These are phyloP conservation scores for Tinamus major DNA, from an alignment of 2,797 vertebrate genomes.

Conservation along the genomic window DNA sequence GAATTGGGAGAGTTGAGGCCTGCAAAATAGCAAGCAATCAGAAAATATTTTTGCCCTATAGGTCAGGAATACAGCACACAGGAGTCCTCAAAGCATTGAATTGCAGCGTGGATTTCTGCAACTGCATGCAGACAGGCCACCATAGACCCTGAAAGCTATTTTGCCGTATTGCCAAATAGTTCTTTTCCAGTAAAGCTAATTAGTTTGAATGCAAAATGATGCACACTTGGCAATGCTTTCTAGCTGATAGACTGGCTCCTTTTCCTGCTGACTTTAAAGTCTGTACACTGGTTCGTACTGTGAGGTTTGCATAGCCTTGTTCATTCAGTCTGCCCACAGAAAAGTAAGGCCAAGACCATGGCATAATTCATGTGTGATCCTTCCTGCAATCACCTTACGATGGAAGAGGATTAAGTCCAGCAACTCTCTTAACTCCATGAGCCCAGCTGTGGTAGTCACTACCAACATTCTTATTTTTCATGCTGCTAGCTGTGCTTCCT, in stretches of 20 bases:
- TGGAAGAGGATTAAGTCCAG: background rate
- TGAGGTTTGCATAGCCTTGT: background rate
- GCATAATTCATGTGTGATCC: background rate
- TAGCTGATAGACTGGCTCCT: background rate
- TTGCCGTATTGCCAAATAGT: background rate
- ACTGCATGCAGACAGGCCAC: background rate
- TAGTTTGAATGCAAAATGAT: background rate
- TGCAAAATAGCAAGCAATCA: background rate
- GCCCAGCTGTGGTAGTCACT: background rate
- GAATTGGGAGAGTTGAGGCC: background rate
- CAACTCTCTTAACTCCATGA: background rate
- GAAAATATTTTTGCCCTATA: background rate
- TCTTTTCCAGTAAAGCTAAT: background rate
- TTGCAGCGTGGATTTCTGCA: background rate
- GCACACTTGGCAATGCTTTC: background rate
- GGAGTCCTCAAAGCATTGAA: background rate
- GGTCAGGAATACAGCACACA: background rate
- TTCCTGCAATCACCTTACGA: background rate
- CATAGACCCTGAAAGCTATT: background rate
- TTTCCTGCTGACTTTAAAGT: background rate
- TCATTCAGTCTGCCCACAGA: background rate
- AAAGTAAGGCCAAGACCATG: background rate
- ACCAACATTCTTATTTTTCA: background rate
- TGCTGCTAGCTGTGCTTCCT: background rate
- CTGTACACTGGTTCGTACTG: accelerated